phyloP scores from a whole-genome alignment of 1,140 invertebrate genomes.

The Rhopalosiphum maidis region DNA sequence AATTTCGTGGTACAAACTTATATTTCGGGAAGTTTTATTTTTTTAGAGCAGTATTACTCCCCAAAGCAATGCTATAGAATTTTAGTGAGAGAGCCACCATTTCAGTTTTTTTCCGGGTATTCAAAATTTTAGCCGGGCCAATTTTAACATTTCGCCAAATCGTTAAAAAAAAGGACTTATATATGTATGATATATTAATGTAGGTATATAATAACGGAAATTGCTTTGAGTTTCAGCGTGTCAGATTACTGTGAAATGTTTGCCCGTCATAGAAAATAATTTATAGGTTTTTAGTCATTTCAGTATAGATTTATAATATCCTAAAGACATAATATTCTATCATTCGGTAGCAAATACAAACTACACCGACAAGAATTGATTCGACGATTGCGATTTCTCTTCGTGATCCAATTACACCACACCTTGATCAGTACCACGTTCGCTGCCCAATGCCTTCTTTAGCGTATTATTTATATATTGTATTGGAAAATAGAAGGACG shows the following conservation, averaged over 20 bases:
- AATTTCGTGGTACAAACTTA: background rate
- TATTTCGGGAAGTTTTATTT: background rate
- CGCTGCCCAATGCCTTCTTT: background rate
- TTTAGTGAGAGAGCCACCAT: too few relatives aligned
- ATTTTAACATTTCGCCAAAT: too few relatives aligned
- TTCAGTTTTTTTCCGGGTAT: too few relatives aligned
- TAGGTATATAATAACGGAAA: background rate
- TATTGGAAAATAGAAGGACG: too few relatives aligned
- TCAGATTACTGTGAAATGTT: background rate
- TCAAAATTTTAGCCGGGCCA: too few relatives aligned
- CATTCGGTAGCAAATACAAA: background rate
- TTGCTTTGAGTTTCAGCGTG: background rate
- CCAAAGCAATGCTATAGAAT: background rate
- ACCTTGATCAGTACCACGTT: background rate
- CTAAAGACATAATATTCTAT: background rate
- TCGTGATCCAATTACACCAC: background rate
- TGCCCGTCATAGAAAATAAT: background rate
- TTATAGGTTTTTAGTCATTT: too few relatives aligned
- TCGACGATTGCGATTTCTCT: conserved; percentile 11
- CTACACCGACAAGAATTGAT: background rate
- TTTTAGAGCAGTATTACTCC: background rate
- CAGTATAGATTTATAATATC: background rate
- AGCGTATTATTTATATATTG: background rate
- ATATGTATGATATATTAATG: too few relatives aligned
- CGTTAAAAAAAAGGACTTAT: too few relatives aligned